phyloP scores from a whole-genome alignment of 2,113 vertebrate species.

The Bubo bubo region DNA sequence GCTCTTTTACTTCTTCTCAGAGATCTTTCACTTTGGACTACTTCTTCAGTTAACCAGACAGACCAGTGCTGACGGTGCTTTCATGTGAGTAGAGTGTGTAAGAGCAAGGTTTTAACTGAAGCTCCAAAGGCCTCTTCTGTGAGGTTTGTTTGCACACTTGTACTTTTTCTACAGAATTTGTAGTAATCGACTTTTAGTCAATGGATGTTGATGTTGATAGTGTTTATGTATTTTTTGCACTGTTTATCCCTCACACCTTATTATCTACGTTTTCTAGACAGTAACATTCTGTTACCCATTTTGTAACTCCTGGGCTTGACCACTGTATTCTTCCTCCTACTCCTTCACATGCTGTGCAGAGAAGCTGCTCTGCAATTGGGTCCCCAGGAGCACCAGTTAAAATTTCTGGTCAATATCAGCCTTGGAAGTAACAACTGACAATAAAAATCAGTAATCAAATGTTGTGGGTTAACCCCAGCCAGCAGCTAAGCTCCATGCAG shows the following conservation, averaged over 20 bases:
- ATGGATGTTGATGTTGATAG: not conserved
- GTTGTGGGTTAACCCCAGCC: not conserved
- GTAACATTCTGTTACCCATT: not conserved
- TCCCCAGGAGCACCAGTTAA: not conserved
- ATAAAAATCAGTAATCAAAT: not conserved
- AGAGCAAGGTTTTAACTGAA: not conserved
- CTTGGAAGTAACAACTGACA: not conserved
- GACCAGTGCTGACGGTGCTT: not conserved
- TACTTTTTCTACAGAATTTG: not conserved
- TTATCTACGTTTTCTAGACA: not conserved
- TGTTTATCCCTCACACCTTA: not conserved
- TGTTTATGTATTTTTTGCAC: not conserved
- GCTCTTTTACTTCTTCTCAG: not conserved
- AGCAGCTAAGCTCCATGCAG: not conserved
- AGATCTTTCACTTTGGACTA: not conserved
- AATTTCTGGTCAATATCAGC: not conserved
- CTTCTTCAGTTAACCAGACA: not conserved
- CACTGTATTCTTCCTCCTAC: not conserved
- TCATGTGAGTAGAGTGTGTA: accelerated
- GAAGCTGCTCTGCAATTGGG: not conserved
- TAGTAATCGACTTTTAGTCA: not conserved
- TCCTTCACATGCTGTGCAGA: not conserved
- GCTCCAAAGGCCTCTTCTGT: not conserved
- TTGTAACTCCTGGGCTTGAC: not conserved
- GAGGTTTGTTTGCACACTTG: not conserved